Base-by-base conservation (phyloP, 2,797 vertebrate species). In the Zalophus californianus region DNA sequence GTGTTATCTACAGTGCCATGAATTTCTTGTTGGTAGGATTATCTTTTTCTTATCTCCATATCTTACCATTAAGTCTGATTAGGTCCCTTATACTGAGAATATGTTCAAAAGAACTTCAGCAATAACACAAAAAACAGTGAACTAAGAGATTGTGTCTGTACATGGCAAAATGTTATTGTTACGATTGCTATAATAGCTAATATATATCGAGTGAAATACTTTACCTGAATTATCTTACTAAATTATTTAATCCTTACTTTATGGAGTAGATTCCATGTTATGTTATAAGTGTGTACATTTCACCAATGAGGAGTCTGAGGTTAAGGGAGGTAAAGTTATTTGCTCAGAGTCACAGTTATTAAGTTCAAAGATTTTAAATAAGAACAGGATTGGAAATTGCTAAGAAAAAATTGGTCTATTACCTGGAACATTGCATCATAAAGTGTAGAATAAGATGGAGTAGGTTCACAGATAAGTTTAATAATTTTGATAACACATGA, bases 401-500 rank as follows among this genome's bases (percentile, higher is more conserved):
- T 86, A 72, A 68, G 38, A 64, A 93, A 14, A 13, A 44, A 3
- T 32, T 83, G 21, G 12, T 2, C 10, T 84, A 21, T 64, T 90
- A 41, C 10, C 4, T 66, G 38, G 6, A 56, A 56, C 13, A 62
- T 7, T 44, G 2, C 11, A 25, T 83, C 38, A 83, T 38, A 94
- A 82, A 86, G 7, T 32, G 0, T 77, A 86, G 32, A 68, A 35
- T 82, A 89, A 91, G 6, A 41, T 79, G 79, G 10, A 2, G 15
- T 27, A 75, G 5, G 18, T 75, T n/a, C 20, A 88, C 1, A 91
- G 70, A 58, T 35, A 54, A 64, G 32, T 66, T 90, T 56, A 48
- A 62, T 77, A 79, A 95, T 93, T 94, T 41, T 68, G 48, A 48
- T 75, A 82, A 41, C 12, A 91, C 64, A 86, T 50, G 16, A 62